These are phyloP conservation scores for Artemia sinica DNA, from an alignment of 2,888 invertebrate genomes.

Conservation along the genomic window DNA sequence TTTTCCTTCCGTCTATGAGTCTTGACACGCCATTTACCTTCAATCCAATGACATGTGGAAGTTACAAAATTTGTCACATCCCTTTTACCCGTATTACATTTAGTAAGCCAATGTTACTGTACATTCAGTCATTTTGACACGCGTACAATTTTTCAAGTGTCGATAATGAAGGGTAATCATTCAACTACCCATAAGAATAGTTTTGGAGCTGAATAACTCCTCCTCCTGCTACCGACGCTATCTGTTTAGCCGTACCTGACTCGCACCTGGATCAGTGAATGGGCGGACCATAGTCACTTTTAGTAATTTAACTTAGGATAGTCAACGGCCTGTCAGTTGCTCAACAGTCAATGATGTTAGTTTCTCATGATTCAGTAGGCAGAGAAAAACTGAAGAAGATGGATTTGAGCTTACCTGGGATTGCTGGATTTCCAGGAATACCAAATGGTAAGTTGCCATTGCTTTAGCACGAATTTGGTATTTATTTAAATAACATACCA, in stretches of 20 bases:
- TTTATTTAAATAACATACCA: too few species aligned
- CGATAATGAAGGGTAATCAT: too few species aligned
- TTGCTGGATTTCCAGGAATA: constrained; percentile 1
- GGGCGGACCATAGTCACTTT: neutral
- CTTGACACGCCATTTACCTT: too few species aligned
- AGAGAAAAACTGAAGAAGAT: neutral
- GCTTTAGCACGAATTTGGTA: too few species aligned
- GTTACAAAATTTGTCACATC: too few species aligned
- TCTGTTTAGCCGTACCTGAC: neutral
- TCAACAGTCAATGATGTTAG: constrained; percentile 8
- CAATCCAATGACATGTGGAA: too few species aligned
- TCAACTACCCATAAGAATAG: too few species aligned
- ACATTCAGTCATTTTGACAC: too few species aligned
- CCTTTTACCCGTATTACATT: too few species aligned
- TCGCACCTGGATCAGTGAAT: constrained; percentile 1
- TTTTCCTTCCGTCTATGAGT: too few species aligned
- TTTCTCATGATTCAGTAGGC: constrained; percentile 9
- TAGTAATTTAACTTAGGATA: neutral
- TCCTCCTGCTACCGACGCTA: constrained; percentile 13
- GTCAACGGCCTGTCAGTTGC: constrained; percentile 3
- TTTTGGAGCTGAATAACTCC: neutral
- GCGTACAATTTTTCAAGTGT: too few species aligned
- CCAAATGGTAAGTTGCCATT: neutral
- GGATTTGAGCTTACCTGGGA: constrained; percentile 11
- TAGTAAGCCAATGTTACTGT: too few species aligned